Conservation (phyloP, 2,113 vertebrate species). For the Poicephalus gulielmi region DNA sequence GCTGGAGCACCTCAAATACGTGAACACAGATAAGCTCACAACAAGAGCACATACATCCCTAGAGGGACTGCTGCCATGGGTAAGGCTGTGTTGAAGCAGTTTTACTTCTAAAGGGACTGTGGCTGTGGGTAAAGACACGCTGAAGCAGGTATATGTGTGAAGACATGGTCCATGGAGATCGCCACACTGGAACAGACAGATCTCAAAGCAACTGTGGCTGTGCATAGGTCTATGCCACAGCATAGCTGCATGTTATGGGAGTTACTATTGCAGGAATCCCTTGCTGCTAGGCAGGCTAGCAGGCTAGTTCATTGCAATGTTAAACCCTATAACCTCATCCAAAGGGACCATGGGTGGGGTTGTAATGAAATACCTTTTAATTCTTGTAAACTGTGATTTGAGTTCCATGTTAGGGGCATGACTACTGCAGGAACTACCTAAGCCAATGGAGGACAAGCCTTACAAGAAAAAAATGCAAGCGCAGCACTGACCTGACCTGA, state of each 20-base stretch:
- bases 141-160: neutral
- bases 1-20: neutral
- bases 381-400: neutral
- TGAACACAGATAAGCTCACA: neutral
- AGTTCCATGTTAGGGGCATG: neutral
- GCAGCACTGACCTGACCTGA: neutral
- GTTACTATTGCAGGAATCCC: neutral
- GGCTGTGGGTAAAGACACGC: neutral
- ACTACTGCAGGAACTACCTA: rapidly evolving
- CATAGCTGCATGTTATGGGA: neutral
- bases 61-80: neutral
- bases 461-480: neutral
- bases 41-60: neutral
- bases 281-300: neutral
- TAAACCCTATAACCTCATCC: neutral
- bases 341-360: rapidly evolving
- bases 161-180: neutral
- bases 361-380: neutral
- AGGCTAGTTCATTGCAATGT: neutral
- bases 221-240: neutral
- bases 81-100: neutral
- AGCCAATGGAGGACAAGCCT: neutral
- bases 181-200: neutral
- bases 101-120: neutral
- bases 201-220: neutral